Percentiles rank a stretch among this genome's conserved stretches.
These are phyloP conservation scores for Ceratina australensis DNA, from an alignment of 1,140 invertebrate species.

Conservation along the genomic window DNA sequence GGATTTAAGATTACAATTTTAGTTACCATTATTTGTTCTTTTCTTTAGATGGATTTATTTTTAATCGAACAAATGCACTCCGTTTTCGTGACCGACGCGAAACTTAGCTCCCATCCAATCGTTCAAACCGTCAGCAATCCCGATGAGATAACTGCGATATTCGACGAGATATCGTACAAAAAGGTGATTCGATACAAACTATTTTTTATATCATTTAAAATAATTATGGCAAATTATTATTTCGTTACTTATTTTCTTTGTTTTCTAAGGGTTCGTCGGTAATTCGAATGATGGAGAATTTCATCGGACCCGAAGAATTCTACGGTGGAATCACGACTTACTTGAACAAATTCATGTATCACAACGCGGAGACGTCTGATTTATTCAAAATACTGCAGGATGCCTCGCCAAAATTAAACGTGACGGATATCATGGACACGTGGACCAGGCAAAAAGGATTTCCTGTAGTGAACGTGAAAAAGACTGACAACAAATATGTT, in stretches of 20 bases:
- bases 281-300: slow-evolving; percentile 93
- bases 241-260: background rate
- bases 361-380: slow-evolving; percentile 90
- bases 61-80: slow-evolving; percentile 85
- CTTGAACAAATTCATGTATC: slow-evolving; percentile 85
- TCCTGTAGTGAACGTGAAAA: slow-evolving; percentile 86
- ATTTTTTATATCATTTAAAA: background rate
- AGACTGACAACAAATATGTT: slow-evolving; percentile 77
- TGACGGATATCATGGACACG: slow-evolving; percentile 91
- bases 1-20: background rate
- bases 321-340: slow-evolving; percentile 86
- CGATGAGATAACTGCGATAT: slow-evolving; percentile 94
- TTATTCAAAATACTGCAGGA: slow-evolving; percentile 85
- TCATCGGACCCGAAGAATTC: slow-evolving; percentile 89
- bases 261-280: slow-evolving; percentile 89
- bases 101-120: slow-evolving; percentile 92
- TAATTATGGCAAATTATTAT: too few relatives aligned
- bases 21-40: background rate
- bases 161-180: slow-evolving; percentile 95
- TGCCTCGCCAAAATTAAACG: slow-evolving; percentile 75
- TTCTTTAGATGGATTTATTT: slow-evolving; percentile 86
- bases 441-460: slow-evolving; percentile 97
- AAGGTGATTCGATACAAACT: slow-evolving; percentile 83
- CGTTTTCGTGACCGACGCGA: slow-evolving; percentile 88
- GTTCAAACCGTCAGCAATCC: slow-evolving; percentile 90